Base-by-base conservation (phyloP, 2,113 vertebrate genomes). In the Neotoma lepida region DNA sequence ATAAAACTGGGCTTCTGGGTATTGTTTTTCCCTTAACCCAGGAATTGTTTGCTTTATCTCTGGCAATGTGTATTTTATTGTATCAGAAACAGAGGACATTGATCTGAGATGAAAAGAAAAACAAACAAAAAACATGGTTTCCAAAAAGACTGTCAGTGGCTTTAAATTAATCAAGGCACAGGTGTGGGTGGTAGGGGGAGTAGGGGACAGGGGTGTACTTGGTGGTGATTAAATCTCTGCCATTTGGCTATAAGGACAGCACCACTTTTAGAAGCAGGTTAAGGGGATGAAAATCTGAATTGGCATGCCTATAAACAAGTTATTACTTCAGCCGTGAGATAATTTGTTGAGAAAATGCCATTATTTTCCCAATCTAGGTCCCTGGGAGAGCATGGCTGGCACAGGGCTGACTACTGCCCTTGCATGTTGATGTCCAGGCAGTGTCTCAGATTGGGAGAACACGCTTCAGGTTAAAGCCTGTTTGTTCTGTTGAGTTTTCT, bases 321-420 rank as follows among this genome's bases (percentile, higher is more conserved):
- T 95, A 95, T 97, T 97, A 81, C 56, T 96, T 88, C 51, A 80
- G 51, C 56, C 49, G 28, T 0, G 9, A 82, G 46, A 86, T 94
- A 96, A 94, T 96, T 91, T 91, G 88, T 86, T 91, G 88, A 94
- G 97, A 97, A 97, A 97, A 88, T 39, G 82, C 58, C 68, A n/a
- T 96, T 95, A 41, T 94, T 95, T 97, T 96, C 95, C 93, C 85
- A 77, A 18, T 94, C 4, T 6, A 78, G 74, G 46, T 39, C 80
- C 89, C 71, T 86, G 14, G 56, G 93, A 14, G 68, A 33, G 85
- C 91, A 4, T 68, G 61, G 86, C 95, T 54, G 30, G n/a, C 56
- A 0, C 0, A 22, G 18, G 4, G 80, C 96, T 1, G 4, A 66
- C 9, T 8, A 6, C 20, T 13, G 49, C 49, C 22, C 46, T 94